Conservation (phyloP, 2,797 vertebrate genomes). For the Sphenodon punctatus region DNA sequence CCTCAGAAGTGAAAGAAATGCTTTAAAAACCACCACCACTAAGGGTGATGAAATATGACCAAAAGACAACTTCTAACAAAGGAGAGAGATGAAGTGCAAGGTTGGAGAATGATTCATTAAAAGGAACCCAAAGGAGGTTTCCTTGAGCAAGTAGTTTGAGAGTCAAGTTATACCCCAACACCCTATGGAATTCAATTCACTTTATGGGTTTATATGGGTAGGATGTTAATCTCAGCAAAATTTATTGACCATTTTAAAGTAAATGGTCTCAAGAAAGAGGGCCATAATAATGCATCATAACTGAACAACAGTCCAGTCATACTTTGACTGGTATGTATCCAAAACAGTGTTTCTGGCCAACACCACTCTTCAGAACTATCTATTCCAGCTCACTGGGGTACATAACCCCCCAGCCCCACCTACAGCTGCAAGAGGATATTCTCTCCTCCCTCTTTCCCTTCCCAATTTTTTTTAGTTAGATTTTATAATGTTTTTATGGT, state of each 20-base stretch:
- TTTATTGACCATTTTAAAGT: too few species aligned
- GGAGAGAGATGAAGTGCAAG: background rate
- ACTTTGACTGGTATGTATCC: background rate
- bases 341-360: background rate
- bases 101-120: background rate
- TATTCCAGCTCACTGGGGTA: background rate
- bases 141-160: background rate
- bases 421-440: too few species aligned
- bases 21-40: background rate
- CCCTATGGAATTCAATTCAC: accelerated
- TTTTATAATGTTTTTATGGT: too few species aligned
- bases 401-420: background rate
- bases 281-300: background rate
- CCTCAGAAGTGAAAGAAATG: background rate
- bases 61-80: background rate
- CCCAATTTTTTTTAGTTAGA: too few species aligned
- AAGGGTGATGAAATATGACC: accelerated
- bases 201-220: background rate
- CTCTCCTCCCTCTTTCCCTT: too few species aligned
- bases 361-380: background rate
- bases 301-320: background rate
- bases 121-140: too few species aligned
- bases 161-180: background rate
- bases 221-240: background rate
- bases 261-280: background rate